Evolutionary conservation across 2,888 invertebrate genomes (phyloP), one percentile per base, ranked within the genome.

Genomic region (Lamellibrachia satsuma): DNA sequence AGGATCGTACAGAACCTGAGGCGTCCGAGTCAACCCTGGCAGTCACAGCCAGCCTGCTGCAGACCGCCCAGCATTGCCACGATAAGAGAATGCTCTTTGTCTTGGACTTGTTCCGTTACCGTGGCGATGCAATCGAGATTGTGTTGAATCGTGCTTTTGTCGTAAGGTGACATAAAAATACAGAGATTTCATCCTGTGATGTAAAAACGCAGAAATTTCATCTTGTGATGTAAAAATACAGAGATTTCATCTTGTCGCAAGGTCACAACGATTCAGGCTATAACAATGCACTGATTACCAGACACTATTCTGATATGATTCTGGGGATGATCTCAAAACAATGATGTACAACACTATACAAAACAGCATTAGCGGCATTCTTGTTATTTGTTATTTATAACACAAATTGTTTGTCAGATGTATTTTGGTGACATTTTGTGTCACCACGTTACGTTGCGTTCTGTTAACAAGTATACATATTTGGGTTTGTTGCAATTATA

Each of bases 1-100:
- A 75, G n/a, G 75, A 75, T 15, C 22, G 75, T 75, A 75, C 75
- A 3, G 22, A 75, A 22, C 22, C 75, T 22, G 75, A 75, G n/a
- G n/a, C 75, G 75, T 75, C 4, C 22, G 75, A 75, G 4, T 22
- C 75, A 75, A 22, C 22, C 6, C 75, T n/a, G n/a, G 22, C 6
- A 6, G 22, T 4, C 75, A 75, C n/a, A 15, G 15, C 75, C 75
- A 75, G 22, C 75, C 11, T 75, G 22, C 75, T 75, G 75, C 22
- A 75, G 22, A 75, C 75, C 1, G 75, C 75, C 15, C 6, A 15
- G 75, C 75, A 75, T 75, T 75, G 75, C 22, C 75, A 75, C 75
- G 75, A 75, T n/a, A 75, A 22, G 75, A 75, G 75, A 75, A 75
- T 75, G 75, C 75, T 75, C 75, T 75, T 75, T n/a, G 75, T 75